Percentiles rank a stretch among this genome's conserved stretches.
phyloP scores from a whole-genome alignment of 2,888 invertebrate genomes.

The Leptopilina drosophilae region DNA sequence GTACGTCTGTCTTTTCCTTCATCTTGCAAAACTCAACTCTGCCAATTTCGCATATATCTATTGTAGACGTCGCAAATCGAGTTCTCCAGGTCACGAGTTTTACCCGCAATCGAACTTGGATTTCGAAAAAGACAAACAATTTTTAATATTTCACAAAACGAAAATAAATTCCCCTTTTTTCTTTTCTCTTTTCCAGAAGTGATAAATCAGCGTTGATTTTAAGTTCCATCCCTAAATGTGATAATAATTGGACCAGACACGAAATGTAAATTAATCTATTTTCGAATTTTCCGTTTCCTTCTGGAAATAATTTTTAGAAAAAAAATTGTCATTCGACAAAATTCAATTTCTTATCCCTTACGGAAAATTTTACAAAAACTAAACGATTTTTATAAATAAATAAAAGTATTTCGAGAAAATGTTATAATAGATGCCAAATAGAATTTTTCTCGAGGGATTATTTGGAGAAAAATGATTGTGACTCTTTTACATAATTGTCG shows the following conservation, averaged over 20 bases:
- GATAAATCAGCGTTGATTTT: not conserved
- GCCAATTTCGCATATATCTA: conserved; percentile 2
- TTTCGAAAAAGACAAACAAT: not conserved
- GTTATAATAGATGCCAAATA: no score
- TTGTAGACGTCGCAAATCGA: conserved; percentile 25
- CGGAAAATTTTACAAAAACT: no score
- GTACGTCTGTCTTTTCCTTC: conserved; percentile 30
- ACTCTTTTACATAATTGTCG: not conserved
- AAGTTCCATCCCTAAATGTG: not conserved
- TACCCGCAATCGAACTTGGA: not conserved
- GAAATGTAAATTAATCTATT: not conserved
- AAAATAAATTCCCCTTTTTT: no score
- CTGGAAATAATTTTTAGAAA: not conserved
- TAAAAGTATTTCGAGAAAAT: not conserved
- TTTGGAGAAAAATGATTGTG: not conserved
- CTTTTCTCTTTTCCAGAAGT: no score
- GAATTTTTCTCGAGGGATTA: not conserved
- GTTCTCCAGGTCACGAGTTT: conserved; percentile 23
- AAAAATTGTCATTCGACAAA: no score
- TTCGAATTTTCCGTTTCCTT: not conserved
- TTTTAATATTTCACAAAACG: no score
- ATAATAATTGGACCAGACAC: conserved; percentile 8
- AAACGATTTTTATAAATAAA: conserved; percentile 3
- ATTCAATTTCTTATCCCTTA: no score
- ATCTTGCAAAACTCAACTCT: conserved; percentile 3